A percentile compares a stretch with the other conserved stretches of the same genome.
Evolutionary conservation across 2,113 vertebrate genomes (phyloP).

Genomic region (Coryphaenoides rupestris): DNA sequence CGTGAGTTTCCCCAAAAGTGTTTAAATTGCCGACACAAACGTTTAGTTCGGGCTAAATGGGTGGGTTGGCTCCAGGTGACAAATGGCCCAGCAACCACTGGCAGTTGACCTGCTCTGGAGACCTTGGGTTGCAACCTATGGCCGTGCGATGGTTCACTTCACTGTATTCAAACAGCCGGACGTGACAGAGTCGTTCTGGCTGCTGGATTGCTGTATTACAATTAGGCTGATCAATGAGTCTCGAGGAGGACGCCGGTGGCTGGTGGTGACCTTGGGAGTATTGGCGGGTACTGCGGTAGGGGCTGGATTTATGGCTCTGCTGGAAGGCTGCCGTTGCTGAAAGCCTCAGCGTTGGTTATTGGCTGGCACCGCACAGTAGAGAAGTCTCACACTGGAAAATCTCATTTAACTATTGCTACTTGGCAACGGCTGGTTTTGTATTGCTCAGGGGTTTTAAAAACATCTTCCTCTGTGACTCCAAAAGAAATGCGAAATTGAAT

Average conservation of each 20-base stretch:
- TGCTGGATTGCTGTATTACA: neutral
- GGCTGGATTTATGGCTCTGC: conserved; percentile 18
- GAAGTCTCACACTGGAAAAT: neutral
- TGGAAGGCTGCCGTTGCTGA: conserved; percentile 3
- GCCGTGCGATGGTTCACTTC: too few species aligned
- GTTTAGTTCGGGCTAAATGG: too few species aligned
- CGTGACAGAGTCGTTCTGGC: neutral
- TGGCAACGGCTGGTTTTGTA: neutral
- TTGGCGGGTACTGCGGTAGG: neutral
- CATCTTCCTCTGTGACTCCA: too few species aligned
- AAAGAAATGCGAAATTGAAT: too few species aligned
- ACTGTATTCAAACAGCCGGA: too few species aligned
- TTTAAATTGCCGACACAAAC: too few species aligned
- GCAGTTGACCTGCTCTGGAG: too few species aligned
- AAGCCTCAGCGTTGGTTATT: neutral
- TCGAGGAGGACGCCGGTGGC: neutral
- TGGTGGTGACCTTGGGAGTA: neutral
- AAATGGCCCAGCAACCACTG: too few species aligned
- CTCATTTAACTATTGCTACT: neutral
- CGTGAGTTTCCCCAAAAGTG: too few species aligned
- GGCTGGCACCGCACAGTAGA: neutral
- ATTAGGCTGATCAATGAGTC: neutral
- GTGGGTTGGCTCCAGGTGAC: too few species aligned
- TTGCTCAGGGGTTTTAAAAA: too few species aligned
- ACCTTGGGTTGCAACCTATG: too few species aligned